Conservation (phyloP, 1,140 invertebrate genomes). For the Papilio dardanus region DNA sequence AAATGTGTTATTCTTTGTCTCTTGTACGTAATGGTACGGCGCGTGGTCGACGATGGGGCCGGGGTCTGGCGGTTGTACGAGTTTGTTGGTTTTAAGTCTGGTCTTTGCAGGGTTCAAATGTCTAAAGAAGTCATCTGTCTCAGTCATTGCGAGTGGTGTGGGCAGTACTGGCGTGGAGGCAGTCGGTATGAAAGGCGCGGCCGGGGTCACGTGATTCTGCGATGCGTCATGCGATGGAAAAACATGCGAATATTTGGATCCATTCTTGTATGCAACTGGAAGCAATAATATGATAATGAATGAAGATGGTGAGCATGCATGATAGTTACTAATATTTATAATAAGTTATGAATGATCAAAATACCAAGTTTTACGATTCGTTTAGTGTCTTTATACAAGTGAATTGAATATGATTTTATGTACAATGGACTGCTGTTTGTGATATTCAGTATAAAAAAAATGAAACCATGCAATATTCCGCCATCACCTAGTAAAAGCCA, state of each 20-base stretch:
- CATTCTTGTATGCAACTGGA: constrained; percentile 65
- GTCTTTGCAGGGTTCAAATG: constrained; percentile 55
- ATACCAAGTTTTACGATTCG: not conserved
- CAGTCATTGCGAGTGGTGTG: constrained; percentile 51
- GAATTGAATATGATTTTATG: constrained; percentile 9
- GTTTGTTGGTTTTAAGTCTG: constrained; percentile 57
- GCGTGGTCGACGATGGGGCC: constrained; percentile 41
- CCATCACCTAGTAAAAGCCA: constrained; percentile 1
- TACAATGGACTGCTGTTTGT: not conserved
- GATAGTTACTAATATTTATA: constrained; percentile 4
- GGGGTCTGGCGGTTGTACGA: constrained; percentile 37
- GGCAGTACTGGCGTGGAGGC: constrained; percentile 52
- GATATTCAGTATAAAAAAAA: not conserved
- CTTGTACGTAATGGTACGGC: constrained; percentile 38
- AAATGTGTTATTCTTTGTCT: constrained; percentile 50
- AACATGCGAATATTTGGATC: constrained; percentile 53
- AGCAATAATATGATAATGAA: constrained; percentile 62
- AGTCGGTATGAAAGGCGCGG: constrained; percentile 53
- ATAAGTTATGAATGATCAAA: not conserved
- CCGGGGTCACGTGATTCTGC: constrained; percentile 63
- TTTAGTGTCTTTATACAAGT: not conserved
- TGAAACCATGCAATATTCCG: not conserved
- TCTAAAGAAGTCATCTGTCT: constrained; percentile 58
- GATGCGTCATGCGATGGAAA: constrained; percentile 49
- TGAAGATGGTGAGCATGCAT: constrained; percentile 50